These are phyloP conservation scores for Anhinga anhinga DNA, from an alignment of 2,113 vertebrate genomes.

Conservation along the genomic window DNA sequence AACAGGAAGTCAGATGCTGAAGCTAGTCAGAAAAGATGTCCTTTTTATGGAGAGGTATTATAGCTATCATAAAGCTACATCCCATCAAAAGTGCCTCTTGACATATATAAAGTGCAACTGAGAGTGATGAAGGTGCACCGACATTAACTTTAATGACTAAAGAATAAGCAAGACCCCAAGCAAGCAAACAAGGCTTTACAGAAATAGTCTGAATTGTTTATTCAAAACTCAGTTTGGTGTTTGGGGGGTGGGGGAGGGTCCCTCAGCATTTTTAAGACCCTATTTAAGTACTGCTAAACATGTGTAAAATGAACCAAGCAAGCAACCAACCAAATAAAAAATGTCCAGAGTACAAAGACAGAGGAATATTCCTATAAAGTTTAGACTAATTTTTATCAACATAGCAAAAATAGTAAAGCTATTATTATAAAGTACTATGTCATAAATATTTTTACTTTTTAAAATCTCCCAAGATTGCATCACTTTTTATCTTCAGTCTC, in stretches of 20 bases:
- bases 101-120: not conserved
- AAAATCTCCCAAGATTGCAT: not conserved
- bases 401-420: not conserved
- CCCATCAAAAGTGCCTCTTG: not conserved
- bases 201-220: not conserved
- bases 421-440: not conserved
- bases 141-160: not conserved
- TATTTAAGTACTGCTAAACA: not conserved
- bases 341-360: not conserved
- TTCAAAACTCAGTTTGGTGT: not conserved
- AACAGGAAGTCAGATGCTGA: not conserved
- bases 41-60: not conserved
- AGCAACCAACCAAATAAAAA: not conserved
- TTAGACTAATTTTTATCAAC: not conserved
- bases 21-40: not conserved
- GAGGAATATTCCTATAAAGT: not conserved
- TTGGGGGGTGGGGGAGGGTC: accelerated
- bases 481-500: not conserved
- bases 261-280: not conserved
- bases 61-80: not conserved
- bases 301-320: not conserved
- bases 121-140: not conserved
- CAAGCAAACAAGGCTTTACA: not conserved
- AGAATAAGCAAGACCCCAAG: not conserved
- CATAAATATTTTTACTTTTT: not conserved